Percentiles rank a stretch among this genome's conserved stretches.
Evolutionary conservation across 1,140 invertebrate genomes (phyloP).

Genomic region (Ptiloglossa arizonensis): DNA sequence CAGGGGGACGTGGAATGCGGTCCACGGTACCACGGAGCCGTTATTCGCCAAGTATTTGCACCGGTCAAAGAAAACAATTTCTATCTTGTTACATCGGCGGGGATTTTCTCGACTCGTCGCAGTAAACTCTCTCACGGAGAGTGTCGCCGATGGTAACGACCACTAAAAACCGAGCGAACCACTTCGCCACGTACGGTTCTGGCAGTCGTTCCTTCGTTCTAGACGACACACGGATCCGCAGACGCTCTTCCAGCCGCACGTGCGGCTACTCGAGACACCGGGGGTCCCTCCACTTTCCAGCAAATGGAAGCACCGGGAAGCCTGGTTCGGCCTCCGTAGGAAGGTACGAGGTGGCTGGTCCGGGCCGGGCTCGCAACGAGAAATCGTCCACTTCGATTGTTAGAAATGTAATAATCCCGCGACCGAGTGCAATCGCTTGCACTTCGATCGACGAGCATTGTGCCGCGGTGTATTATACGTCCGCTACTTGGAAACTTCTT

Average conservation of each 20-base stretch:
- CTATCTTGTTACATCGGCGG: constrained; percentile 16
- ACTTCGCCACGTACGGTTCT: constrained; percentile 42
- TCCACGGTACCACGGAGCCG: no score
- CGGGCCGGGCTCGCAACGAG: constrained; percentile 1
- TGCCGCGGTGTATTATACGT: neutral
- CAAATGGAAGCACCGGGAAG: neutral
- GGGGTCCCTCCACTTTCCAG: neutral
- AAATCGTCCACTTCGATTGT: constrained; percentile 21
- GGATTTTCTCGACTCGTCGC: neutral
- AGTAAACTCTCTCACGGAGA: constrained; percentile 1
- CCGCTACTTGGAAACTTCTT: constrained; percentile 8
- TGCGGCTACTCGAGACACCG: constrained; percentile 32
- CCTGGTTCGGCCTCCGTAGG: no score
- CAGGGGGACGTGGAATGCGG: no score
- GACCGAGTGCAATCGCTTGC: constrained; percentile 3
- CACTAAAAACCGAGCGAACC: constrained; percentile 46
- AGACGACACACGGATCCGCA: neutral
- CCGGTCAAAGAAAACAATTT: constrained; percentile 27
- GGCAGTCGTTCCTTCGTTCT: constrained; percentile 22
- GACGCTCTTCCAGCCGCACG: constrained; percentile 6
- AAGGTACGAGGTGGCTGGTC: neutral
- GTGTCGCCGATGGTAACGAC: constrained; percentile 42
- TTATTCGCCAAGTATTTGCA: neutral
- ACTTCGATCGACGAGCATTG: neutral
- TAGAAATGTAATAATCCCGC: constrained; percentile 32